Evolutionary conservation across 2,113 vertebrate genomes (phyloP), one percentile per base, ranked within the genome.

Genomic region (Xiphophorus hellerii): DNA sequence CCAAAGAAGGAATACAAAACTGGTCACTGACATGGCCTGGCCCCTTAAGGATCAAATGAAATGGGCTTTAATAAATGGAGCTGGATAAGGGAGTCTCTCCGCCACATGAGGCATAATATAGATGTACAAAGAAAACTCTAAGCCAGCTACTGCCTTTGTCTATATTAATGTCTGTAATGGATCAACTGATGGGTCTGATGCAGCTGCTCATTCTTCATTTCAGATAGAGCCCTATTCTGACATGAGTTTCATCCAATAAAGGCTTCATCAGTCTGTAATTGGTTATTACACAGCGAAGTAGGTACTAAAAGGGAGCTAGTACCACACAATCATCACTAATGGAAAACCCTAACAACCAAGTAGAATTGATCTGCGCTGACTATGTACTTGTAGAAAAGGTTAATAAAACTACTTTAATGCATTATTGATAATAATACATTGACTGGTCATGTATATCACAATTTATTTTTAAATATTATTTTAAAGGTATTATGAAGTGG

Each of bases 41-140:
- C 51, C 33, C 62, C 35, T 83, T 29, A 44, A 68, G 28, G 84
- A 82, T 74, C 75, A 58, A 69, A 28, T 61, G 73, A 82, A 58
- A 70, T 27, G 25, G 67, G 61, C 66, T 27, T 68, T 80, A 62
- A 65, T 64, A 62, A 37, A 75, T 66, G 42, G 64, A 20, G 54
- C 54, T 33, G 39, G 62, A 67, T 74, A 80, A 65, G 84, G 39
- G 72, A 82, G 69, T 62, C 71, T 77, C 85, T 58, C 79, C 66
- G 58, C 81, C 69, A 69, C 73, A 48, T 78, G 72, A 73, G 58
- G 30, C 2, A 71, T 82, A 61, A 35, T 35, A 9, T 35, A 68
- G 62, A 35, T 20, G 61, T 20, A 30, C 35, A 58, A 37, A 12
- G 35, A 12, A 37, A 12, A 37, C 35, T 37, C 10, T 78, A 63